Conservation (phyloP, 2,888 invertebrate genomes). For the Tanypteryx hageni region DNA sequence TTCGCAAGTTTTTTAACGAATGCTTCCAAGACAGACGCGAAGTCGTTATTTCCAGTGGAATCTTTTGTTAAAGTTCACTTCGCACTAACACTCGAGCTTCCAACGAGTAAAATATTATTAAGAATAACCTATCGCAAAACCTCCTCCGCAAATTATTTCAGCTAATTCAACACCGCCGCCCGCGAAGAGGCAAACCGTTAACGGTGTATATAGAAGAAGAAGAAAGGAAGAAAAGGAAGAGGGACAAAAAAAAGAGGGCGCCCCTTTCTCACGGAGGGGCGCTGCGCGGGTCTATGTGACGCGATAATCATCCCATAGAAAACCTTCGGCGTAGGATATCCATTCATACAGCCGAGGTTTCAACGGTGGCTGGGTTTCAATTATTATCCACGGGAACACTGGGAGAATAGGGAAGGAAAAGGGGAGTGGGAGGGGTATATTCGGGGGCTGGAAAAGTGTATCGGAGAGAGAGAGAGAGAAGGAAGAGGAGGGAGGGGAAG, state of each 20-base stretch:
- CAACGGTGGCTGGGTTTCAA: conserved; percentile 61
- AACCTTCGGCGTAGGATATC: conserved; percentile 63
- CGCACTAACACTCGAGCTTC: neutral
- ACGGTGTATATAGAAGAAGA: neutral
- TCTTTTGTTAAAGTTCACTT: no score
- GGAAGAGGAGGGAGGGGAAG: neutral
- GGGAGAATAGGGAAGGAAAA: neutral
- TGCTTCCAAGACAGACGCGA: no score
- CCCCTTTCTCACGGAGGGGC: conserved; percentile 48
- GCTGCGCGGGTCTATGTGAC: conserved; percentile 28
- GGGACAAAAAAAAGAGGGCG: conserved; percentile 1
- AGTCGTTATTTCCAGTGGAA: no score
- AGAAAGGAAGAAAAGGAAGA: neutral
- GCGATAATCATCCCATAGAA: conserved; percentile 58
- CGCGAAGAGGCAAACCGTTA: conserved; percentile 55
- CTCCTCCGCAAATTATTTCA: conserved; percentile 3
- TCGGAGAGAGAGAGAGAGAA: neutral
- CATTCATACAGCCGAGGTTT: conserved; percentile 52
- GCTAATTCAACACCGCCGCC: conserved; percentile 38
- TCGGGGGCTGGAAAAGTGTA: neutral
- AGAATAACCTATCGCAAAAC: neutral
- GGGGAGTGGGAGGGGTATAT: neutral
- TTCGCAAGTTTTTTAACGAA: no score
- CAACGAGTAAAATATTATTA: neutral
- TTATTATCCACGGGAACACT: conserved; percentile 53